Evolutionary conservation across 2,113 vertebrate genomes (phyloP).

Genomic region (Poecile atricapillus): DNA sequence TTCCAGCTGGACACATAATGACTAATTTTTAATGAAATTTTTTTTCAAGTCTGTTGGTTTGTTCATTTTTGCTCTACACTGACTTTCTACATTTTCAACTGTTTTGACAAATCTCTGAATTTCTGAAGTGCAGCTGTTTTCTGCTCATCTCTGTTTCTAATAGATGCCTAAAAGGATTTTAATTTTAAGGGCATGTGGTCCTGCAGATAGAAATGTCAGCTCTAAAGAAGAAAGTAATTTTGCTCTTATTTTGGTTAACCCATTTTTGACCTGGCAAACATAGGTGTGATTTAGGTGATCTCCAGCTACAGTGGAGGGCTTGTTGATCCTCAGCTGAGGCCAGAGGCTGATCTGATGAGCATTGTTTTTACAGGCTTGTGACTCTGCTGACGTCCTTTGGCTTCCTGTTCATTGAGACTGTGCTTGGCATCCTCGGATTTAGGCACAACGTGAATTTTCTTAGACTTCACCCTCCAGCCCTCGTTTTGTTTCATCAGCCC

Average conservation of each 20-base stretch:
- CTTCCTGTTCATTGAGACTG: slow-evolving; percentile 13
- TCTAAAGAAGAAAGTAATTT: not conserved
- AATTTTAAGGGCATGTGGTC: not conserved
- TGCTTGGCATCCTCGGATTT: not conserved
- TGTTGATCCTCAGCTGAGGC: not conserved
- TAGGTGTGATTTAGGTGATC: not conserved
- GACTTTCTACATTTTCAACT: not conserved
- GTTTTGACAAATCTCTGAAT: not conserved
- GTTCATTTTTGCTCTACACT: not conserved
- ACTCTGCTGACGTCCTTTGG: not conserved
- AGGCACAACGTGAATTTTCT: not conserved
- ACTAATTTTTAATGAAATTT: not conserved
- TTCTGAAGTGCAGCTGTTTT: not conserved
- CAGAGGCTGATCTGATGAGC: not conserved
- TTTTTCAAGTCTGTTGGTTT: not conserved
- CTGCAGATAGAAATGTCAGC: not conserved
- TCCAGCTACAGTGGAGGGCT: not conserved
- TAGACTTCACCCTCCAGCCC: not conserved
- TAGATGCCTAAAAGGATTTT: not conserved
- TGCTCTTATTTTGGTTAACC: not conserved
- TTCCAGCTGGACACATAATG: not conserved
- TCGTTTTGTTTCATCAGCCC: not conserved
- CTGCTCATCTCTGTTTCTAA: not conserved
- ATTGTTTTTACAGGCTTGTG: not conserved
- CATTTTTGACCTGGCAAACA: not conserved